Percentiles rank a stretch among this genome's conserved stretches.
These are phyloP conservation scores for Gonatopus flavifemur DNA, from an alignment of 1,140 invertebrate genomes.

Conservation along the genomic window DNA sequence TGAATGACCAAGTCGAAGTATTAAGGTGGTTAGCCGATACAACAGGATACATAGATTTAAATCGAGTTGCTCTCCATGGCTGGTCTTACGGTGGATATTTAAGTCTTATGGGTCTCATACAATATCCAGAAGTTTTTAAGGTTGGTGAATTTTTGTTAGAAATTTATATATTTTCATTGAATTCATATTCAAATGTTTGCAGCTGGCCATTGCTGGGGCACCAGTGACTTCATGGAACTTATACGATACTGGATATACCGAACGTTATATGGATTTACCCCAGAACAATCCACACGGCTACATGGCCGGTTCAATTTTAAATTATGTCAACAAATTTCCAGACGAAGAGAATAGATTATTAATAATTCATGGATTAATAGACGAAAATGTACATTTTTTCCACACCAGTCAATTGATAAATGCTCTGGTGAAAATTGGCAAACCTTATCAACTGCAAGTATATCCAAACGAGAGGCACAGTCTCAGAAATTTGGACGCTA, in stretches of 20 bases:
- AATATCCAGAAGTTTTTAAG: constrained; percentile 82
- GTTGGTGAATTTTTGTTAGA: no score
- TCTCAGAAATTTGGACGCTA: constrained; percentile 86
- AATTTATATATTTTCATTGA: not conserved
- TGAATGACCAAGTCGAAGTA: constrained; percentile 96
- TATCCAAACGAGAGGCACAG: constrained; percentile 96
- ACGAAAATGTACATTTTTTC: constrained; percentile 99
- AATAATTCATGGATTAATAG: constrained; percentile 97
- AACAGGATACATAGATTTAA: constrained; percentile 87
- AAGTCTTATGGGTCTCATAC: constrained; percentile 81
- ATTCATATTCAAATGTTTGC: constrained; percentile 13
- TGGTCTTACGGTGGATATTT: constrained; percentile 97
- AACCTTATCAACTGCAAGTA: constrained; percentile 87
- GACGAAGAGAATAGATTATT: constrained; percentile 91
- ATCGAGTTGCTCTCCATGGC: constrained; percentile 91
- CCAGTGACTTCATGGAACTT: constrained; percentile 96
- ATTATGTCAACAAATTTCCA: constrained; percentile 83
- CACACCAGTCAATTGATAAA: constrained; percentile 92
- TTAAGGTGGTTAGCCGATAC: constrained; percentile 82
- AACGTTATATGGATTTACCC: constrained; percentile 95
- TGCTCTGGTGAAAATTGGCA: constrained; percentile 86
- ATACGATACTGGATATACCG: constrained; percentile 94
- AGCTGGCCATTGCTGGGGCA: constrained; percentile 90
- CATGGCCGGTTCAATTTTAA: constrained; percentile 73
- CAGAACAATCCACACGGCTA: constrained; percentile 79